Evolutionary conservation across 2,888 invertebrate genomes (phyloP), one percentile per base, ranked within the genome.

Genomic region (Polydrusus pterygomalis): DNA sequence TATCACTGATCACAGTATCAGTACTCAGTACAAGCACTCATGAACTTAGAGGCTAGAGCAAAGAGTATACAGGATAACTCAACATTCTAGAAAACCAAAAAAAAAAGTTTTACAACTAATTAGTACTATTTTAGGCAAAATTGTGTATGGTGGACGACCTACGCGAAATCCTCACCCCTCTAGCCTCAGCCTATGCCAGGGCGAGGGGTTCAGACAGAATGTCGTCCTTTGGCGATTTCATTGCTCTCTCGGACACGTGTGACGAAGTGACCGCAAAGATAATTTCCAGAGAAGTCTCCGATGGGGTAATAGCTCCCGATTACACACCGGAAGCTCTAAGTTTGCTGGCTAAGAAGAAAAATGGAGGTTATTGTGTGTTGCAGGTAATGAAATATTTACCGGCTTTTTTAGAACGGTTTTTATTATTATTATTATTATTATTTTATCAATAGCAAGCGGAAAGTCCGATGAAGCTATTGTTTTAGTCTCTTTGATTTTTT

Each of bases 191-290:
- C 0, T 99, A 99, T 88, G 98, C 98, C 0, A 91, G 98, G 74
- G 99, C 99, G 0, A 92, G 99, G 85, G 98, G 99, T 64, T 98
- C 98, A 15, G 99, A 99, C 88, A 92, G 99, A 69, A 99, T 99
- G 99, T 98, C 98, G 9, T 98, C 98, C 0, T 99, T 99, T 88
- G 99, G 99, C 0, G 99, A 99, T 88, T 99, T 99, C 87, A 92
- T 99, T 43, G 97, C 98, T 0, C 87, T 99, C 0, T 98, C 98
- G 0, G 97, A 98, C 86, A 87, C 89, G 0, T 99, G 99, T 85
- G 99, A 99, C 88, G 92, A 90, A 63, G 85, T 93, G 77, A 99
- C 99, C 0, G 99, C 99, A 0, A 93, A 91, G 85, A 95, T 99
- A 71, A 97, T 99, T 76, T 95, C 96, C 0, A 92, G 95, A 18